A percentile compares a stretch with the other conserved stretches of the same genome.
Conservation (phyloP, 2,113 vertebrate genomes). For the Natator depressus region DNA sequence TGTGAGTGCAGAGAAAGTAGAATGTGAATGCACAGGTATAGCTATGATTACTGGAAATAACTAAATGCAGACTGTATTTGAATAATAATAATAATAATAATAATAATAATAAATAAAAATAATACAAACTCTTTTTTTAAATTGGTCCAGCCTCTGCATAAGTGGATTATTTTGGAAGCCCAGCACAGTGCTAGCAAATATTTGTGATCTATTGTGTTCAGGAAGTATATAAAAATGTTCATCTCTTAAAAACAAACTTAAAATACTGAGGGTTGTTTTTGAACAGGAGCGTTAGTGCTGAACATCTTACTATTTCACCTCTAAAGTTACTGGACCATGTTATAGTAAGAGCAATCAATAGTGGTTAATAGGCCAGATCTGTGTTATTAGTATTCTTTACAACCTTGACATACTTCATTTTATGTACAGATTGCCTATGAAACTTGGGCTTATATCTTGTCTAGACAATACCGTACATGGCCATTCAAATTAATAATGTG, state of each 20-base stretch:
- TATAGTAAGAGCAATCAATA: conserved; percentile 77
- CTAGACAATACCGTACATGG: conserved; percentile 82
- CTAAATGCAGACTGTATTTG: background rate
- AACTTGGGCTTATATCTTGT: conserved; percentile 81
- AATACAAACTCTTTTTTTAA: background rate
- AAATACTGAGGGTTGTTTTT: conserved; percentile 42
- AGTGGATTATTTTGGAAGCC: background rate
- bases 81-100: background rate
- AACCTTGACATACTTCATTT: conserved; percentile 77
- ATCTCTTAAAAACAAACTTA: background rate
- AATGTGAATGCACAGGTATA: background rate
- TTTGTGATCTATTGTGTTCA: background rate
- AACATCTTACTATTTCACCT: conserved; percentile 64
- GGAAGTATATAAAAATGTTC: background rate
- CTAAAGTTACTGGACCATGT: conserved; percentile 67
- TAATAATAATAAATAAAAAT: background rate
- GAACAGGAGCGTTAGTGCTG: conserved; percentile 19
- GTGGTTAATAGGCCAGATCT: conserved; percentile 79
- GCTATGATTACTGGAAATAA: background rate
- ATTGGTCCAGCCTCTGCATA: background rate
- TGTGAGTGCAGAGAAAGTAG: background rate
- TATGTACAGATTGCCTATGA: conserved; percentile 79
- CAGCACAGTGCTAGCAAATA: background rate
- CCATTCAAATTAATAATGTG: conserved; percentile 85
- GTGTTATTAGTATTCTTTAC: conserved; percentile 80